Evolutionary conservation across 1,140 invertebrate species (phyloP).

Genomic region (Drosophila athabasca): DNA sequence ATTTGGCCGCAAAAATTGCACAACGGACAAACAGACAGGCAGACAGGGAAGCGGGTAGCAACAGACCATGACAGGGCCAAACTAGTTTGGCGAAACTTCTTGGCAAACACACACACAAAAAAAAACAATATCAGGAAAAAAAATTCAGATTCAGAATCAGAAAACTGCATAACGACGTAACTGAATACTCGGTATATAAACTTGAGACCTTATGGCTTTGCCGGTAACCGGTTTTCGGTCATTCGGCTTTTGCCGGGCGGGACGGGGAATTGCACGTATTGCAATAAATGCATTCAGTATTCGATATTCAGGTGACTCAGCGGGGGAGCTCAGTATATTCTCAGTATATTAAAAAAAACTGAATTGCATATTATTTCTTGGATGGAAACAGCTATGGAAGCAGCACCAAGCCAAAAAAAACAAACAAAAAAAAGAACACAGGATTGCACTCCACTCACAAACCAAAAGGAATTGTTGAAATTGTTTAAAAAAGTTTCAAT

Average conservation of each 20-base stretch:
- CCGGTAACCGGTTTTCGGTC: conserved; percentile 74
- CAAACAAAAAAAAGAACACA: too few species aligned
- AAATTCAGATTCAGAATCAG: not conserved
- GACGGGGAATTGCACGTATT: conserved; percentile 18
- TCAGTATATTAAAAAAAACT: conserved; percentile 21
- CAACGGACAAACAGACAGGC: conserved; percentile 18
- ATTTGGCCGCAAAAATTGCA: conserved; percentile 56
- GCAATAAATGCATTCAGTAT: conserved; percentile 56
- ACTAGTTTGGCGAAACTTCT: conserved; percentile 12
- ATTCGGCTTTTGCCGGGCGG: too few species aligned
- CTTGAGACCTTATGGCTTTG: conserved; percentile 37
- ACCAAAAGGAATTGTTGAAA: not conserved
- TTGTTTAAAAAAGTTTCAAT: not conserved
- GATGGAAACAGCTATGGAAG: too few species aligned
- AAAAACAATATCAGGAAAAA: too few species aligned
- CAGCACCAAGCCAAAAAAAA: too few species aligned
- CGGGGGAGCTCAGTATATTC: conserved; percentile 10
- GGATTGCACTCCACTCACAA: not conserved
- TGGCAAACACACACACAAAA: too few species aligned
- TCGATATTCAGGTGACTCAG: conserved; percentile 33
- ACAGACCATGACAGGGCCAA: conserved; percentile 54
- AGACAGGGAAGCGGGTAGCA: not conserved
- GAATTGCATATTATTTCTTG: not conserved
- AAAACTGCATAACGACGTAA: conserved; percentile 45
- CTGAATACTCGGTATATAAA: conserved; percentile 48